Percentiles rank a stretch among this genome's conserved stretches.
phyloP scores from a whole-genome alignment of 1,140 invertebrate genomes.

The Zaprionus ghesquierei region DNA sequence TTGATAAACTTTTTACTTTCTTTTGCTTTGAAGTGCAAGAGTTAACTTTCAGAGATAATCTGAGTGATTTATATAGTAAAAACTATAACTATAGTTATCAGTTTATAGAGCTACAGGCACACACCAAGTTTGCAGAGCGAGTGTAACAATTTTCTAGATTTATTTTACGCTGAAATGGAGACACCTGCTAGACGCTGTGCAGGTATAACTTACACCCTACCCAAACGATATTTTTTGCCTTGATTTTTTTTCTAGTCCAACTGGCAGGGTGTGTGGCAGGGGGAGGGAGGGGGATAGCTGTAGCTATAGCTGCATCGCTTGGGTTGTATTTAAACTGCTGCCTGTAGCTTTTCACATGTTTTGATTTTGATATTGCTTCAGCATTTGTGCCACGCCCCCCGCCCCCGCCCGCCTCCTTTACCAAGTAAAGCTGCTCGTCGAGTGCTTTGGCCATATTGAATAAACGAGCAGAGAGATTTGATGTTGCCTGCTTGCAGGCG shows the following conservation, averaged over 20 bases:
- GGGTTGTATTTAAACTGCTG: slow-evolving; percentile 61
- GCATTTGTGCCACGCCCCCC: too few species aligned
- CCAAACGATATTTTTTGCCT: neutral
- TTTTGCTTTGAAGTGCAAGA: too few species aligned
- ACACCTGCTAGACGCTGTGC: neutral
- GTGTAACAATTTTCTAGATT: neutral
- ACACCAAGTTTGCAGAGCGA: neutral
- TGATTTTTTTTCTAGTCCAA: slow-evolving; percentile 3
- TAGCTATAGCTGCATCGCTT: slow-evolving; percentile 9
- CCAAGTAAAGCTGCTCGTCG: neutral
- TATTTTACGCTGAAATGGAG: neutral
- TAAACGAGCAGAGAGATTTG: slow-evolving; percentile 52
- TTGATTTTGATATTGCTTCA: slow-evolving; percentile 72
- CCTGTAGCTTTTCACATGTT: slow-evolving; percentile 70
- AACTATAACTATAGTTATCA: too few species aligned
- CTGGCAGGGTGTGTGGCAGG: too few species aligned
- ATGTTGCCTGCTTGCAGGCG: slow-evolving; percentile 63
- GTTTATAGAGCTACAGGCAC: neutral
- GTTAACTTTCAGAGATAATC: too few species aligned
- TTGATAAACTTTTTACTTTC: too few species aligned
- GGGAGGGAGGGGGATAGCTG: neutral
- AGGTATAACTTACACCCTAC: neutral
- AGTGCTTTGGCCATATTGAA: slow-evolving; percentile 57
- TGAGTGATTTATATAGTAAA: too few species aligned
- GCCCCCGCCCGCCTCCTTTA: neutral